These are phyloP conservation scores for Leptopilina myrica DNA, from an alignment of 2,888 invertebrate species.

Conservation along the genomic window DNA sequence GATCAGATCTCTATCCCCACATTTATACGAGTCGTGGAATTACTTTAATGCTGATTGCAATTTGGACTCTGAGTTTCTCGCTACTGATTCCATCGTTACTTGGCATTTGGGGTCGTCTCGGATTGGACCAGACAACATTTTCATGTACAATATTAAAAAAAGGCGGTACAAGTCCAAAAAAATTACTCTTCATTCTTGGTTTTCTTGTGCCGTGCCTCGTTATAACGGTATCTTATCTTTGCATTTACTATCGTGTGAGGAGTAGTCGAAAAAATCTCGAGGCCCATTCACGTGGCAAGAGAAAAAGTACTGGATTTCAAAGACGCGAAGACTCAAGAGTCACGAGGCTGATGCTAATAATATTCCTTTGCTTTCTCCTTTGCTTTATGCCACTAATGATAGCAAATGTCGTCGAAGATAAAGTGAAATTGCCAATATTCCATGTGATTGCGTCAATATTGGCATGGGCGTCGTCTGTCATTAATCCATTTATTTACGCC, in stretches of 20 bases:
- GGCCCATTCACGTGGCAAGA: conserved; percentile 83
- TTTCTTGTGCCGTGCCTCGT: conserved; percentile 91
- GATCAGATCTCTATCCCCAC: conserved; percentile 86
- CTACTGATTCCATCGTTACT: conserved; percentile 86
- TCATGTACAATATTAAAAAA: conserved; percentile 92
- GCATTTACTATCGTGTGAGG: conserved; percentile 89
- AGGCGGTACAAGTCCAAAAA: conserved; percentile 88
- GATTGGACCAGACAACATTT: conserved; percentile 87
- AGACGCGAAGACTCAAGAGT: conserved; percentile 87
- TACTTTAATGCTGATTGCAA: conserved; percentile 85
- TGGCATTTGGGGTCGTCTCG: conserved; percentile 91
- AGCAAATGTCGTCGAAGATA: conserved; percentile 91
- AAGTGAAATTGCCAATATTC: conserved; percentile 84
- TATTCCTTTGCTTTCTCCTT: conserved; percentile 90
- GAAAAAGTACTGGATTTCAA: conserved; percentile 76
- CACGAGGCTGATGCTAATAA: conserved; percentile 91
- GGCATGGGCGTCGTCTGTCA: conserved; percentile 93
- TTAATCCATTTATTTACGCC: conserved; percentile 94
- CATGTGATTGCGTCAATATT: conserved; percentile 91
- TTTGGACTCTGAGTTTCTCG: conserved; percentile 84
- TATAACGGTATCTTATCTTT: conserved; percentile 90
- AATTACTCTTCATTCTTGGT: conserved; percentile 88
- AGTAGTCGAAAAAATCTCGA: conserved; percentile 85
- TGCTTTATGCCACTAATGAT: conserved; percentile 93
- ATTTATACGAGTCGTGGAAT: conserved; percentile 87